phyloP scores from a whole-genome alignment of 2,888 invertebrate species.

The Campoplex nolae region DNA sequence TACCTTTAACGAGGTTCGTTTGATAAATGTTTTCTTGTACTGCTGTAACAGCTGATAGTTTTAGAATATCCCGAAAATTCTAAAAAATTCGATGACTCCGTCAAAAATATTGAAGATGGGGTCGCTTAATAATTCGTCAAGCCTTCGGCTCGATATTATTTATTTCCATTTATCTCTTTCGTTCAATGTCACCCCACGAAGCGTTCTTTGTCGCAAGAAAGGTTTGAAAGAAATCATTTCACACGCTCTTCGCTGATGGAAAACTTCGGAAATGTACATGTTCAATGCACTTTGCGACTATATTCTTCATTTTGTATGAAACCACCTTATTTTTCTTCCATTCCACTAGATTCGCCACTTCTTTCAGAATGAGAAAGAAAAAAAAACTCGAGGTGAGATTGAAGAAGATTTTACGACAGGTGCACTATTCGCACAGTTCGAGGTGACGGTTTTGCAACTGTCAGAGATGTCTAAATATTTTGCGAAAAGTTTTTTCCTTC shows the following conservation, averaged over 20 bases:
- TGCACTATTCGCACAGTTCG: conserved; percentile 32
- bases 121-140: conserved; percentile 53
- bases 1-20: neutral
- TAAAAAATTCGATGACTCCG: neutral
- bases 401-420: conserved; percentile 54
- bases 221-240: conserved; percentile 25
- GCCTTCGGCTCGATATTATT: neutral
- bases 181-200: neutral
- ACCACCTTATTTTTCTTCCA: neutral
- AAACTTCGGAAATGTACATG: conserved; percentile 10
- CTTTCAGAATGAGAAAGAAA: conserved; percentile 1
- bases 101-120: conserved; percentile 30
- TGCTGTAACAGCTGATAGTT: neutral
- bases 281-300: neutral
- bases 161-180: neutral
- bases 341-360: neutral
- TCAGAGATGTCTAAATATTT: neutral
- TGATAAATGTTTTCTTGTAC: neutral
- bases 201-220: conserved; percentile 2
- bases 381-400: conserved; percentile 7
- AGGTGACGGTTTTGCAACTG: neutral
- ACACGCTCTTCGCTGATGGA: conserved; percentile 16
- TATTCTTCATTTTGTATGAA: neutral
- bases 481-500: neutral
- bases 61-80: neutral